Base-by-base conservation (phyloP, 2,888 invertebrate species). In the Rotaria macrura region DNA sequence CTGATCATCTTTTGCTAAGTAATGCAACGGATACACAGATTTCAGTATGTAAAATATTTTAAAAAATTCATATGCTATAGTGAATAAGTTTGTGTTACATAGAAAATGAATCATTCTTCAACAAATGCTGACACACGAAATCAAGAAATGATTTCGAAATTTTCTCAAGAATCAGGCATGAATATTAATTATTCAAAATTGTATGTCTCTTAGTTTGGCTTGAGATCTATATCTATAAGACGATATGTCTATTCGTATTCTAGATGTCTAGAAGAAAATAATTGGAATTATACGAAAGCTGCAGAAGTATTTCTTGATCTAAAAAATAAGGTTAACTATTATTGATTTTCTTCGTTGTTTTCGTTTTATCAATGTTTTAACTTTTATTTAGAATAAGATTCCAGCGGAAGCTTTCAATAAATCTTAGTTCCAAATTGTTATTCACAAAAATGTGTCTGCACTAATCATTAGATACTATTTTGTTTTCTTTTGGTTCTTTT, bases 181-280 rank as follows among this genome's bases (percentile, higher is more conserved):
- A 79, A 79, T 25, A 38, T 43, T 0, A 25, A 29, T 5, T 79
- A 79, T 23, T 79, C 74, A 25, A 79, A 12, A 79, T n/a, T 43
- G 74, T 79, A 79, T 7, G 74, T 79, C 3, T 49, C 14, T 17
- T 49, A 49, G 9, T 25, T 25, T 29, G 10, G 1, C 6, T 43
- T 7, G n/a, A 25, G 6, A 40, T 10, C n/a, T n/a, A 43, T 43
- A 25, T 14, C 3, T 10, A 4, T 38, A 17, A 40, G 6, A 40
- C n/a, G 12, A 20, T 25, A 79, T 79, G 1, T 25, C 9, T 40
- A 25, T 43, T 43, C 38, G 4, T 38, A 34, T 25, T 79, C 5
- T 25, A 79, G 74, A 79, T 79, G 74, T 79, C 43, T 79, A 23
- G 17, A 79, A 79, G 12, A 79, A 79, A 79, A 79, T 79, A 79